These are phyloP conservation scores for Periophthalmodon schlosseri DNA, from an alignment of 2,113 vertebrate species.

Conservation along the genomic window DNA sequence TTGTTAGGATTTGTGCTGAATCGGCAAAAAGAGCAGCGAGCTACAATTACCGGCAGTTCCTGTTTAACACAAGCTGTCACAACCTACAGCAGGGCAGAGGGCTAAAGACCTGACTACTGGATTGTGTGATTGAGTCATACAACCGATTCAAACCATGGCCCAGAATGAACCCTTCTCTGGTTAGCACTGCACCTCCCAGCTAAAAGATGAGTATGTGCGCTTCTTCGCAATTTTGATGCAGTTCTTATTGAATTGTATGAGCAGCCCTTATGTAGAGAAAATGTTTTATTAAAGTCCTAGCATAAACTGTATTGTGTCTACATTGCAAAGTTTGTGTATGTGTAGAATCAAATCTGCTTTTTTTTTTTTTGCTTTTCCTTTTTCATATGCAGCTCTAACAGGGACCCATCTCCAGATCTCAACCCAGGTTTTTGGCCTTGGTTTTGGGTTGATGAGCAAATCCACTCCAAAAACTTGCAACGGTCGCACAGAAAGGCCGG, in stretches of 20 bases:
- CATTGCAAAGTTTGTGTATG: too few relatives aligned
- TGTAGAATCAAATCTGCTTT: too few relatives aligned
- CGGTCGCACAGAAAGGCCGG: too few relatives aligned
- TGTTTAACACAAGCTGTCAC: conserved; percentile 3
- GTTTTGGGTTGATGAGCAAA: neutral
- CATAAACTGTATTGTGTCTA: too few relatives aligned
- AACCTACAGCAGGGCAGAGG: too few relatives aligned
- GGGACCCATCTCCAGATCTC: too few relatives aligned
- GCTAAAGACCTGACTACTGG: neutral
- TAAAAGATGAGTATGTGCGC: neutral
- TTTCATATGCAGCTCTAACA: too few relatives aligned
- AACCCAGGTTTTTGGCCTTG: too few relatives aligned
- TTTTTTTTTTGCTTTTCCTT: neutral
- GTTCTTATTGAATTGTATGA: too few relatives aligned
- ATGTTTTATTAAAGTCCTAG: too few relatives aligned
- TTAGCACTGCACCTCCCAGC: neutral
- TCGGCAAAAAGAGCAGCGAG: conserved; percentile 27
- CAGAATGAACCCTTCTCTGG: neutral
- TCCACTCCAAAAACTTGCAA: neutral
- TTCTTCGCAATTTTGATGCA: neutral
- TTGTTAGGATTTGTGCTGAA: conserved; percentile 41
- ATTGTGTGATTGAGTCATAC: conserved; percentile 1
- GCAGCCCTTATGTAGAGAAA: too few relatives aligned
- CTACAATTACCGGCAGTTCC: neutral
- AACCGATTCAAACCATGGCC: neutral